Percentiles rank a stretch among this genome's conserved stretches.
These are phyloP conservation scores for Capreolus pygargus DNA, from an alignment of 2,113 vertebrate species.

Conservation along the genomic window DNA sequence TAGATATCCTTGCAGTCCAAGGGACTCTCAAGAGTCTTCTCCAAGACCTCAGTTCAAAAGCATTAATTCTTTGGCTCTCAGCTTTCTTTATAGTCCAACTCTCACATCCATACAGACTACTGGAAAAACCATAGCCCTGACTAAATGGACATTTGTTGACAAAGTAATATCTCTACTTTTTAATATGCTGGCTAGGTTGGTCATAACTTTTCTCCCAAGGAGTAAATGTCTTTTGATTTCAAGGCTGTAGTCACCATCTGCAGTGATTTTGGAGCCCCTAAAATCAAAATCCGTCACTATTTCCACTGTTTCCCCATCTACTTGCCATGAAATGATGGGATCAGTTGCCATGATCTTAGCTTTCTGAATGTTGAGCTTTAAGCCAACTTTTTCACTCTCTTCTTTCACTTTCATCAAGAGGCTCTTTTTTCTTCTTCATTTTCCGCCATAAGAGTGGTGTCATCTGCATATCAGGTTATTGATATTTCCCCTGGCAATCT, in stretches of 20 bases:
- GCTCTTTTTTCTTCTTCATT: too few species aligned
- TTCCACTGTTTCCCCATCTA: background rate
- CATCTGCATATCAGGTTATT: background rate
- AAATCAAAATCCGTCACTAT: background rate
- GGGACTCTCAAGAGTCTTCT: background rate
- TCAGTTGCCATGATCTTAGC: too few species aligned
- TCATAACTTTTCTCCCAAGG: background rate
- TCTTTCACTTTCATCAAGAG: too few species aligned
- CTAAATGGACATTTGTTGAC: accelerated
- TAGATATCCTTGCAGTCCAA: background rate
- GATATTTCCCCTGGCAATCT: background rate
- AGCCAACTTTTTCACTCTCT: too few species aligned
- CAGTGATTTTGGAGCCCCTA: background rate
- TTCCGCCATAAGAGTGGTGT: background rate
- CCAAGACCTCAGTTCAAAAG: background rate
- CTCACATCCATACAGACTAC: background rate
- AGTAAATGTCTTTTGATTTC: background rate
- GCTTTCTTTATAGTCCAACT: background rate
- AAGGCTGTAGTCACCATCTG: background rate
- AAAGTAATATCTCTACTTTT: background rate
- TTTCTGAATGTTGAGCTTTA: too few species aligned
- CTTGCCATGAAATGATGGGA: too few species aligned
- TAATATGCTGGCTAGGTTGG: background rate
- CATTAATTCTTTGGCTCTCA: background rate
- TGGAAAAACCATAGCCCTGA: background rate